These are phyloP conservation scores for Tiaroga cobitis DNA, from an alignment of 2,797 vertebrate genomes.

Conservation along the genomic window DNA sequence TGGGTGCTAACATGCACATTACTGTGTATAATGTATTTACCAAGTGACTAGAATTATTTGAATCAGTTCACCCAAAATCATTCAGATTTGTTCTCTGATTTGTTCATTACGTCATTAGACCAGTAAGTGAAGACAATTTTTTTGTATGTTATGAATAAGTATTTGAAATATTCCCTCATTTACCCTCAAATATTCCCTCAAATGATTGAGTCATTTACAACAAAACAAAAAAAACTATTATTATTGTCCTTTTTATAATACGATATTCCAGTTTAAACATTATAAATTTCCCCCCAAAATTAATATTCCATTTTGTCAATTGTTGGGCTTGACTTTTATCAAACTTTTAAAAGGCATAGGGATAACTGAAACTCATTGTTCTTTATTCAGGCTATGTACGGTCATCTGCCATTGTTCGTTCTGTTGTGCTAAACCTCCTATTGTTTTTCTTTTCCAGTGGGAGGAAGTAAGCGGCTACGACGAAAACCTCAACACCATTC, in stretches of 20 bases:
- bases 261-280: not conserved
- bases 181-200: too few species aligned
- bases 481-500: conserved; percentile 98
- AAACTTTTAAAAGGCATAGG: not conserved
- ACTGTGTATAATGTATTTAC: conserved; percentile 12
- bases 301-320: not conserved
- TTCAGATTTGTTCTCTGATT: not conserved
- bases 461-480: conserved; percentile 99
- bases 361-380: not conserved
- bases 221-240: not conserved
- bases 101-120: not conserved
- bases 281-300: not conserved
- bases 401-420: not conserved
- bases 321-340: not conserved
- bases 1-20: not conserved
- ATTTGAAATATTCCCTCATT: not conserved
- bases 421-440: not conserved
- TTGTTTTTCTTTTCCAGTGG: conserved; percentile 79
- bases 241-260: not conserved
- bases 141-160: not conserved
- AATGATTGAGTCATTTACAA: not conserved
- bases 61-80: not conserved
- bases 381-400: not conserved
- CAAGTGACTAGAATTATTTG: not conserved
- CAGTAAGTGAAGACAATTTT: not conserved